phyloP scores from a whole-genome alignment of 2,797 vertebrate species.

The Sebastes minor region DNA sequence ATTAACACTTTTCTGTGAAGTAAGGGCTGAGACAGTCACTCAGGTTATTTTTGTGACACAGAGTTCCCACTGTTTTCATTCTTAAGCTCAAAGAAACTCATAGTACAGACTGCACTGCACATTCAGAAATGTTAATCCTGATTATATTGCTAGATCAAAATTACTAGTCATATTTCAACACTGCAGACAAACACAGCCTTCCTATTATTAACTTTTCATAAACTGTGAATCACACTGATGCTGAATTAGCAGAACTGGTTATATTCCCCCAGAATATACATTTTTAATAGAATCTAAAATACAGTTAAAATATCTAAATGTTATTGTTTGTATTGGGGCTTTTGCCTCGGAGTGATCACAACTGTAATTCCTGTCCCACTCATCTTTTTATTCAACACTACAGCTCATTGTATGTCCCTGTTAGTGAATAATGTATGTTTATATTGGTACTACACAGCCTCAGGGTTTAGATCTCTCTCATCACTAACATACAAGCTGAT shows the following conservation, averaged over 20 bases:
- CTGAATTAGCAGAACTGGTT: not conserved
- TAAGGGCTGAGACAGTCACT: constrained; percentile 53
- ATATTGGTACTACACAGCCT: constrained; percentile 68
- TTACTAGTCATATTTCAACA: constrained; percentile 22
- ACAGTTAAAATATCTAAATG: not conserved
- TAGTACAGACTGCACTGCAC: not conserved
- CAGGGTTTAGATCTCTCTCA: constrained; percentile 57
- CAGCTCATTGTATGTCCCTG: constrained; percentile 46
- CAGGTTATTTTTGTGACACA: constrained; percentile 7
- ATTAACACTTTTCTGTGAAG: constrained; percentile 92
- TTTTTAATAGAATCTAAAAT: constrained; percentile 4
- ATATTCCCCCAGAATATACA: not conserved
- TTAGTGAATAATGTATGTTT: constrained; percentile 73
- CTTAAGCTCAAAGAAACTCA: not conserved
- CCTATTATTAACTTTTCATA: not conserved
- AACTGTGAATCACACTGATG: not conserved
- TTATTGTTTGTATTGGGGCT: constrained; percentile 17
- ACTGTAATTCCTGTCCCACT: constrained; percentile 35
- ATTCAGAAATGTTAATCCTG: constrained; percentile 32
- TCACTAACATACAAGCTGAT: constrained; percentile 65
- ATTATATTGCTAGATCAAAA: constrained; percentile 23
- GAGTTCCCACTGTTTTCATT: constrained; percentile 6
- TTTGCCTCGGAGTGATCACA: constrained; percentile 40
- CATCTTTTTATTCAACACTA: constrained; percentile 39
- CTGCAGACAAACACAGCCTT: constrained; percentile 14